These are phyloP conservation scores for Virgularia gustaviana DNA, from an alignment of 92 coral and sea anemone species.

Conservation along the genomic window DNA sequence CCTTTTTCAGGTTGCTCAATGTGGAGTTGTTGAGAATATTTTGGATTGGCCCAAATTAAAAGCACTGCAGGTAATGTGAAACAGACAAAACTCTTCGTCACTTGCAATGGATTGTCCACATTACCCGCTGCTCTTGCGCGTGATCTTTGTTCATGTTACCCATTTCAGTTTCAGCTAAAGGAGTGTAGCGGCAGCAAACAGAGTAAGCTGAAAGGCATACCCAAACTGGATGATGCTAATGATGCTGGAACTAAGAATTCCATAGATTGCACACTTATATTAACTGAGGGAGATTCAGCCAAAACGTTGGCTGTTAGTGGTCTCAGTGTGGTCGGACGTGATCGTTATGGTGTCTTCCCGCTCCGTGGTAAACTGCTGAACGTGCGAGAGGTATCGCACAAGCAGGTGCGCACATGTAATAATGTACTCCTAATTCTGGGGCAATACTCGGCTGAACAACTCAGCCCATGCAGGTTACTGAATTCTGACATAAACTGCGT, in stretches of 20 bases:
- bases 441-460: too few species aligned
- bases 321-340: conserved; percentile 86
- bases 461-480: too few species aligned
- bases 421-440: too few species aligned
- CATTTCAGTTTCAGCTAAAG: conserved; percentile 79
- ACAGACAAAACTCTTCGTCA: too few species aligned
- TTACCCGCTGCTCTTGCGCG: too few species aligned
- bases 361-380: conserved; percentile 85
- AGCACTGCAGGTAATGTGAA: conserved; percentile 76
- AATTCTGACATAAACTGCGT: too few species aligned
- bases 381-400: conserved; percentile 91
- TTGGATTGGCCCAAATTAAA: conserved; percentile 89
- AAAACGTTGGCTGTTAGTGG: conserved; percentile 96
- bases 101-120: too few species aligned
- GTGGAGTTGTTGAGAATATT: conserved; percentile 88
- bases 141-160: too few species aligned
- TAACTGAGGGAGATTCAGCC: conserved; percentile 98
- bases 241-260: conserved; percentile 89
- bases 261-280: conserved; percentile 72
- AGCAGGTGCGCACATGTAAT: too few species aligned
- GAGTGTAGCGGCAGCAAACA: conserved; percentile 73
- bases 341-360: conserved; percentile 88
- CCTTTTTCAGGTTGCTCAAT: conserved; percentile 64
- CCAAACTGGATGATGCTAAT: conserved; percentile 96
- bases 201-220: conserved; percentile 82